These are phyloP conservation scores for Ennomos erosarius DNA, from an alignment of 2,888 invertebrate genomes.

Conservation along the genomic window DNA sequence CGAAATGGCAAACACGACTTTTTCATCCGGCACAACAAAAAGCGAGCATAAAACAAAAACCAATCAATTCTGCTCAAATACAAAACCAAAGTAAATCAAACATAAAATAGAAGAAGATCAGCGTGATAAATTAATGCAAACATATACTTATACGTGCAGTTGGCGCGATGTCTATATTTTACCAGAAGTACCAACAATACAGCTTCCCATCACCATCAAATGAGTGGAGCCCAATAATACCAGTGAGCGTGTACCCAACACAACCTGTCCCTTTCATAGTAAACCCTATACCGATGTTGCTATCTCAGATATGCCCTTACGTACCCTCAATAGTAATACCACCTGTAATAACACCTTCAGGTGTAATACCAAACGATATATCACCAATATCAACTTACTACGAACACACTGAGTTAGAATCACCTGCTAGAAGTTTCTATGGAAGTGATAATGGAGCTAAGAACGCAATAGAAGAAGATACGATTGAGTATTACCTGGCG, in stretches of 20 bases:
- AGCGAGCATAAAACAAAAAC: no score
- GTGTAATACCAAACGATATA: constrained; percentile 8
- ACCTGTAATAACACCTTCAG: constrained; percentile 11
- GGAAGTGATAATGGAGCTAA: constrained; percentile 8
- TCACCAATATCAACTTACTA: constrained; percentile 25
- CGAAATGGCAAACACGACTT: no score
- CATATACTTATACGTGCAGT: not conserved
- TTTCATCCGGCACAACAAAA: no score
- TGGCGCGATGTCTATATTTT: constrained; percentile 36
- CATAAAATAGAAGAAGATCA: not conserved
- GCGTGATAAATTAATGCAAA: not conserved
- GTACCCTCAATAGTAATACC: constrained; percentile 27
- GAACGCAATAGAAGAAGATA: constrained; percentile 33
- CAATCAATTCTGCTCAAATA: no score
- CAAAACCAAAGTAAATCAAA: constrained; percentile 2
- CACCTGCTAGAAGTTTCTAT: constrained; percentile 10
- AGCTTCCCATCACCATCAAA: constrained; percentile 35
- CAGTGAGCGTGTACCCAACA: constrained; percentile 40
- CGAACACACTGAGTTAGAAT: constrained; percentile 22
- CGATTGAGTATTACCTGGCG: constrained; percentile 54
- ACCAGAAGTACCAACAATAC: constrained; percentile 33
- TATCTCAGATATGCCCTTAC: constrained; percentile 42
- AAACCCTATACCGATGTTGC: constrained; percentile 36
- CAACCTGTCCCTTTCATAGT: constrained; percentile 41
- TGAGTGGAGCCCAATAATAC: constrained; percentile 44